Conservation (phyloP, 2,797 vertebrate species). For the Pterois miles region DNA sequence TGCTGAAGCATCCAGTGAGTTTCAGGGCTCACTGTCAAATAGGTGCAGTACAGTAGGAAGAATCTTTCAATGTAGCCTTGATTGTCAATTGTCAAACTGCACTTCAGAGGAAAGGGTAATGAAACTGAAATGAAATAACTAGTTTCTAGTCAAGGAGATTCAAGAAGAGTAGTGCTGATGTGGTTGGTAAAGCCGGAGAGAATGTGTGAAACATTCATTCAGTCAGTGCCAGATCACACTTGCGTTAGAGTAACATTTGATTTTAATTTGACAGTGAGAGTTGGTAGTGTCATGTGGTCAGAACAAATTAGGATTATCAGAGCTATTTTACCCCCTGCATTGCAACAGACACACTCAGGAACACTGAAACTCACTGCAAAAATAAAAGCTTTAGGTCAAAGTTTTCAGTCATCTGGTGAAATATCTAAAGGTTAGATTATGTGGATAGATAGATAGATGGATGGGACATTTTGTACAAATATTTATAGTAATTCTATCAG, state of each 20-base stretch:
- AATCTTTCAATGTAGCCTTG: neutral
- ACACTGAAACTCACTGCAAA: neutral
- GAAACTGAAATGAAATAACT: neutral
- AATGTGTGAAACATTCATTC: neutral
- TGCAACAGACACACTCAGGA: neutral
- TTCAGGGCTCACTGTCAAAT: no score
- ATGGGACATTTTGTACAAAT: neutral
- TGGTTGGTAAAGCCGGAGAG: neutral
- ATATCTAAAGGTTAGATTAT: neutral
- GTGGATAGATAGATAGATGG: no score
- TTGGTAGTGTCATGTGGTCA: slow-evolving; percentile 16
- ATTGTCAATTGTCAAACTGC: neutral
- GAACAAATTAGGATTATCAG: slow-evolving; percentile 23
- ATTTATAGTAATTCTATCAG: neutral
- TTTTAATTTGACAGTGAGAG: slow-evolving; percentile 51
- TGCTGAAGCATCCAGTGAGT: no score
- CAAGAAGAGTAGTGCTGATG: neutral
- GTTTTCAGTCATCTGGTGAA: neutral
- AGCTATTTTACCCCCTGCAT: neutral
- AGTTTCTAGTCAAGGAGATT: neutral
- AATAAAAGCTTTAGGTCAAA: neutral
- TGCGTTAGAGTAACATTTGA: slow-evolving; percentile 29
- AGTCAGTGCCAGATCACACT: slow-evolving; percentile 29
- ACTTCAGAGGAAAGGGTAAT: neutral
- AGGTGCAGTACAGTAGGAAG: neutral